Base-by-base conservation (phyloP, 1,140 invertebrate genomes). In the Lasioglossum baleicum region DNA sequence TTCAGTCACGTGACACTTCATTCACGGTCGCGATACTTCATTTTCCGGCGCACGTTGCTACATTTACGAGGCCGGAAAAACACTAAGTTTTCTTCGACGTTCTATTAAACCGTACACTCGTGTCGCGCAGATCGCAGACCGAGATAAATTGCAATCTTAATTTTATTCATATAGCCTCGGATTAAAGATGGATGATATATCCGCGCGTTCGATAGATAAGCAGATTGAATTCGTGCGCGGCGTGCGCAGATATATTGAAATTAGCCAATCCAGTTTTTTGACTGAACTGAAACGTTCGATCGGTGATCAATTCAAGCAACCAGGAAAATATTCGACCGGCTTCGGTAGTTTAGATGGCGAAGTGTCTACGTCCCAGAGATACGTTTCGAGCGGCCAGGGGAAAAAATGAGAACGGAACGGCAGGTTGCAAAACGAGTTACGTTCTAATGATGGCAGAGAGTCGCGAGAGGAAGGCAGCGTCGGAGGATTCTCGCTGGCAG, bases 401-500 rank as follows among this genome's bases (percentile, higher is more conserved):
- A 48, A 63, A 58, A 71, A 71, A 70, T 51, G 20, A 35, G 8
- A 35, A 58, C n/a, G 7, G 51, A 58, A 20, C 51, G 65, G 48
- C 75, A 44, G 35, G 67, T 77, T 77, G 75, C 56, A 40, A 71
- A 77, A 77, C 75, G 67, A 71, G 75, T 77, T 77, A 63, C 20
- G 56, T 71, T 77, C 65, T 77, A 77, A 77, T 71, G 56, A 77
- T 60, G 56, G 42, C n/a, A 63, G 35, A 51, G 35, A 35, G 35
- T 26, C 44, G 40, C 44, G 31, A 40, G 35, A 35, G 35, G 35
- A 35, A 35, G 6, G 42, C 64, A 44, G n/a, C 22, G n/a, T 60
- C 40, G 53, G 42, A 48, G 74, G 61, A 75, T 66, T 56, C 35
- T 35, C 35, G 35, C 31, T 35, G 31, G 2, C 31, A 35, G 4